Percentiles rank a stretch among this genome's conserved stretches.
Evolutionary conservation across 2,797 vertebrate species (phyloP).

Genomic region (Labeo calbasu): DNA sequence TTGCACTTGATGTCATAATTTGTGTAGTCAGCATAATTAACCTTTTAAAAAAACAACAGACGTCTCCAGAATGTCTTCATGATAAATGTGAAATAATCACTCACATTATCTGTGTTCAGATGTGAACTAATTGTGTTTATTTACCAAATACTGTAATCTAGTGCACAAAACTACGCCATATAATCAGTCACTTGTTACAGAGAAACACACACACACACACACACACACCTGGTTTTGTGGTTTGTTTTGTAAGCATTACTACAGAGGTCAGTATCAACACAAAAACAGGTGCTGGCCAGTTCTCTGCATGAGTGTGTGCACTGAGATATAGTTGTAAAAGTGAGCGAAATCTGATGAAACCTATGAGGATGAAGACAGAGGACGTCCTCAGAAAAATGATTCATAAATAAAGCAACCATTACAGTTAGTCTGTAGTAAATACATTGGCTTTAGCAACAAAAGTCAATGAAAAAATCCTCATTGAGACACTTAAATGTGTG

Average conservation of each 20-base stretch:
- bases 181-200: constrained; percentile 38
- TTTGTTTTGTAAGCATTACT: constrained; percentile 80
- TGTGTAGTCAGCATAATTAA: neutral
- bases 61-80: neutral
- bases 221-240: constrained; percentile 65
- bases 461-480: neutral
- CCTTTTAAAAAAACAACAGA: neutral
- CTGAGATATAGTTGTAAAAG: neutral
- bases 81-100: neutral
- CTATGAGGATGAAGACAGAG: constrained; percentile 34
- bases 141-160: constrained; percentile 27
- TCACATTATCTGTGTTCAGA: neutral
- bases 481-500: neutral
- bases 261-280: constrained; percentile 71
- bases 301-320: constrained; percentile 34
- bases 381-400: neutral
- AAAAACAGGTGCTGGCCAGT: constrained; percentile 74
- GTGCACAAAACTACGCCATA: constrained; percentile 28
- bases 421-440: neutral
- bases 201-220: constrained; percentile 47
- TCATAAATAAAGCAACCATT: constrained; percentile 6
- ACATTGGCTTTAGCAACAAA: neutral
- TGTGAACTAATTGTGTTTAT: constrained; percentile 6
- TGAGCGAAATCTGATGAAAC: constrained; percentile 2
- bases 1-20: neutral